Evolutionary conservation across 2,888 invertebrate species (phyloP), one percentile per base, ranked within the genome.

Genomic region (Brachyptera putata): DNA sequence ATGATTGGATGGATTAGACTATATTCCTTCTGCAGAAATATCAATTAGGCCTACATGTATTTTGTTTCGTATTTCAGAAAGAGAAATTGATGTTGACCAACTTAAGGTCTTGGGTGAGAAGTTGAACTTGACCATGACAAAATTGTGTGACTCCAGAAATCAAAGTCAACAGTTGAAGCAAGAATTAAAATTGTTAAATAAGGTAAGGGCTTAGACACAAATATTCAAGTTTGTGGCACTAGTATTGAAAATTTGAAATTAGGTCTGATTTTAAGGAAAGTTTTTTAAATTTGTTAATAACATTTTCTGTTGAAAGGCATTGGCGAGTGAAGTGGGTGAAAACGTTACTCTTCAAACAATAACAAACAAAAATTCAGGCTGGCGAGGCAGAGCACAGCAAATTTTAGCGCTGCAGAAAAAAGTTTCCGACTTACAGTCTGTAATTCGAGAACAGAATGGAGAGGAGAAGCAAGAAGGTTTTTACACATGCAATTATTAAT

Each of bases 341-440:
- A 81, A 79, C 66, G 82, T 86, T 39, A 83, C 80, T 1, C 83
- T 83, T 67, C 77, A 88, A 9, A 82, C 81, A 67, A 78, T 79
- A 56, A 70, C 87, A 30, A 79, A 79, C 53, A 79, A 79, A 66
- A 78, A 80, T 62, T 74, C 80, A 55, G 83, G 81, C 11, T 91
- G 90, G 89, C 83, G 87, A 65, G 90, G 91, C 0, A 78, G 90
- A 64, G 86, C 89, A 1, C 88, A 90, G 68, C 86, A 88, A 69
- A 88, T 91, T 61, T 72, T 83, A 1, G 74, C 83, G 13, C 73
- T 91, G 50, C 87, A 87, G 69, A 81, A 83, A 57, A 87, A 85
- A 75, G 75, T 88, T 53, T 73, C 72, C 4, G 87, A 89, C 55
- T 71, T 89, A 0, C 85, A 84, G 67, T 80, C 80, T 21, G 87